Percentiles rank a stretch among this genome's conserved stretches.
phyloP scores from a whole-genome alignment of 92 coral and sea anemone species.

The Epizoanthus fatuus region DNA sequence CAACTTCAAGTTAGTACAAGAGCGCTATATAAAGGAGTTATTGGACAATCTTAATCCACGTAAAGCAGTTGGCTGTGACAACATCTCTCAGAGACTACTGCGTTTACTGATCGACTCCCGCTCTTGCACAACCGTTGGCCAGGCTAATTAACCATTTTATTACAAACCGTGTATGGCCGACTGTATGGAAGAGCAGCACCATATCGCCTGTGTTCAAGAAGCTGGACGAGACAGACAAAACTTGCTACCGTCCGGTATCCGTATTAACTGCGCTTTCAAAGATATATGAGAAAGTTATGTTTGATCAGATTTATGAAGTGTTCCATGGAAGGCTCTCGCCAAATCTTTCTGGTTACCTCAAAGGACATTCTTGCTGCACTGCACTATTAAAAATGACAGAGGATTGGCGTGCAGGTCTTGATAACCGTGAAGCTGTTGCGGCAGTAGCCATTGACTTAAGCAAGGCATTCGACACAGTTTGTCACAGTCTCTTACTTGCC shows the following conservation, averaged over 20 bases:
- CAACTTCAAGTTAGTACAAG: too few relatives aligned
- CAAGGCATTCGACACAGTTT: conserved; percentile 46
- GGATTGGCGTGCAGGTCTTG: conserved; percentile 53
- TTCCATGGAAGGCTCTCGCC: too few relatives aligned
- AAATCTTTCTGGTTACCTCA: conserved; percentile 7
- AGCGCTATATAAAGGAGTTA: too few relatives aligned
- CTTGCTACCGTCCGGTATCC: conserved; percentile 46
- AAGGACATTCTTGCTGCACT: conserved; percentile 52
- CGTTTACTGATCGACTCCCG: conserved; percentile 15
- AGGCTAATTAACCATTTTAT: conserved; percentile 11
- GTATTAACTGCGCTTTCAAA: conserved; percentile 13
- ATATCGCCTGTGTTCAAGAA: conserved; percentile 21
- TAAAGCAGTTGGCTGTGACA: conserved; percentile 38
- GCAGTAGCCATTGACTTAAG: conserved; percentile 29
- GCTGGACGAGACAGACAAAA: conserved; percentile 34
- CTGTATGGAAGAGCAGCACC: too few relatives aligned
- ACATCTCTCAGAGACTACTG: background rate
- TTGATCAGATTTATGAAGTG: conserved; percentile 38
- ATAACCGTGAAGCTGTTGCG: conserved; percentile 39
- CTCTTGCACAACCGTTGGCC: conserved; percentile 14
- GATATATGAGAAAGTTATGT: conserved; percentile 48
- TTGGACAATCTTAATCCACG: conserved; percentile 29
- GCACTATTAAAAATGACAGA: conserved; percentile 58
- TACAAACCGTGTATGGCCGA: background rate
- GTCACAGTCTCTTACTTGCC: conserved; percentile 24